phyloP scores from a whole-genome alignment of 2,888 invertebrate genomes.

The Temnothorax unifasciatus region DNA sequence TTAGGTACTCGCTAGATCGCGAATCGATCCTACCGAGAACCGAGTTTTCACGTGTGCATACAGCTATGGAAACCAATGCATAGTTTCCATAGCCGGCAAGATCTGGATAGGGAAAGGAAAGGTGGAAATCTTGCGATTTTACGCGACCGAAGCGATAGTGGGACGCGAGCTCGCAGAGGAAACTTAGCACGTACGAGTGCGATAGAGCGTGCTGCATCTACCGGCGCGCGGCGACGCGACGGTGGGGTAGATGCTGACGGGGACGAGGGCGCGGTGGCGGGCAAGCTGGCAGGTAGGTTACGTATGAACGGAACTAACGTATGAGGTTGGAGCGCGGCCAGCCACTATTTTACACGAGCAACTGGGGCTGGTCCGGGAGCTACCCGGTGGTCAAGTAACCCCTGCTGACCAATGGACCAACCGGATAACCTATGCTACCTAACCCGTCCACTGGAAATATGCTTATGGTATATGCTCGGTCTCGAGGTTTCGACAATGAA shows the following conservation, averaged over 20 bases:
- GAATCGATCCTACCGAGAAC: conserved; percentile 68
- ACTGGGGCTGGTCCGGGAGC: conserved; percentile 72
- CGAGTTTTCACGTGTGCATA: conserved; percentile 58
- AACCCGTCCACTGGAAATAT: conserved; percentile 82
- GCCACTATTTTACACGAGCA: conserved; percentile 83
- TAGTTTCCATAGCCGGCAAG: conserved; percentile 7
- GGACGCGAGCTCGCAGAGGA: conserved; percentile 27
- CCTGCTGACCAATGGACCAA: conserved; percentile 83
- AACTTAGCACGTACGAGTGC: conserved; percentile 64
- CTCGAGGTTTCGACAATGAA: conserved; percentile 70
- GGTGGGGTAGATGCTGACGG: conserved; percentile 40
- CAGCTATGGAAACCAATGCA: conserved; percentile 30
- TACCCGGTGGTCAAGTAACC: conserved; percentile 80
- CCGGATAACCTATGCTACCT: conserved; percentile 82
- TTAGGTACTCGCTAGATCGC: conserved; percentile 68
- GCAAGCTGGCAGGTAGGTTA: conserved; percentile 80
- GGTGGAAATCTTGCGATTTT: conserved; percentile 57
- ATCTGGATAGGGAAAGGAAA: not conserved
- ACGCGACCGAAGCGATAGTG: conserved; percentile 29
- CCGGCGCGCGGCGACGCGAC: not conserved
- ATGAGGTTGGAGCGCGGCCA: conserved; percentile 84
- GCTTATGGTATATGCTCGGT: conserved; percentile 78
- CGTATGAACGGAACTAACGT: conserved; percentile 83
- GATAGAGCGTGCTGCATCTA: conserved; percentile 34
- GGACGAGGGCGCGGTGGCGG: conserved; percentile 60